Evolutionary conservation across 2,113 vertebrate species (phyloP).

Genomic region (Mormoops blainvillei): DNA sequence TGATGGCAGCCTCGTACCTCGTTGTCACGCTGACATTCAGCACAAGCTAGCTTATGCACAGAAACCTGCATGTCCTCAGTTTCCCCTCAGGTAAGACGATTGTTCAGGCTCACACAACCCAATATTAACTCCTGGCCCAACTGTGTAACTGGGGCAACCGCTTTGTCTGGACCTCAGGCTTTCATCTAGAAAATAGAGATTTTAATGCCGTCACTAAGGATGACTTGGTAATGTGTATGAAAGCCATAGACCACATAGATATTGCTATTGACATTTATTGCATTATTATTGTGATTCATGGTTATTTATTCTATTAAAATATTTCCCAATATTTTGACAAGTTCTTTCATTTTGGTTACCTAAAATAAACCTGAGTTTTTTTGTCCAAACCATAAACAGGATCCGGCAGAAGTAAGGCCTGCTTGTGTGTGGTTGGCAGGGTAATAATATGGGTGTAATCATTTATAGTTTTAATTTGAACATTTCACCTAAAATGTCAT

Average conservation of each 20-base stretch:
- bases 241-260: not conserved
- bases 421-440: too few relatives aligned
- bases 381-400: not conserved
- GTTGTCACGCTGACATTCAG: not conserved
- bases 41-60: not conserved
- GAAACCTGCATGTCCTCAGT: not conserved
- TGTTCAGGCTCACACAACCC: not conserved
- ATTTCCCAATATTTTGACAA: not conserved
- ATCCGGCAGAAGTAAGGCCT: too few relatives aligned
- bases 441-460: too few relatives aligned
- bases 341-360: not conserved
- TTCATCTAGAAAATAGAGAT: not conserved
- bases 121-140: accelerated
- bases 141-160: not conserved
- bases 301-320: not conserved
- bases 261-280: not conserved
- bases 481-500: too few relatives aligned
- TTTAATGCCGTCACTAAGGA: not conserved
- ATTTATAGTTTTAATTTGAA: too few relatives aligned
- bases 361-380: not conserved
- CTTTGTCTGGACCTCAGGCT: not conserved
- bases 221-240: not conserved
- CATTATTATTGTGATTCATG: not conserved
- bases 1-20: not conserved
- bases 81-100: not conserved